Percentiles rank a stretch among this genome's conserved stretches.
Conservation (phyloP, 2,113 vertebrate species). For the Xiphophorus hellerii region DNA sequence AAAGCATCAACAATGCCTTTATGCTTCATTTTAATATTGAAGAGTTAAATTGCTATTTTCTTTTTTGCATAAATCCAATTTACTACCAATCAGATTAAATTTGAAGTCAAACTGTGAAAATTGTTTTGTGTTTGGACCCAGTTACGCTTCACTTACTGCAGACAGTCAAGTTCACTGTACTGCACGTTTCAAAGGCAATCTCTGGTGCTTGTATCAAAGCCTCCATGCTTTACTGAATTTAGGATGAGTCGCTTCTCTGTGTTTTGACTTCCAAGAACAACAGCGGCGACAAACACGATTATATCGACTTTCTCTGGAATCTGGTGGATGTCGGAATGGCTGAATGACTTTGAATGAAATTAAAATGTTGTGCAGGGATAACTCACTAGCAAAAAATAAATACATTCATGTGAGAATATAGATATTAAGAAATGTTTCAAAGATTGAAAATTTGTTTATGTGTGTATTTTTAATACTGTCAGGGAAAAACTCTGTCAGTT, state of each 20-base stretch:
- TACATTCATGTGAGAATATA: too few species aligned
- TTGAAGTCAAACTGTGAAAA: slow-evolving; percentile 39
- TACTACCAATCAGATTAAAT: slow-evolving; percentile 41
- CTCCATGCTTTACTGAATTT: slow-evolving; percentile 39
- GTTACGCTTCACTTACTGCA: slow-evolving; percentile 1
- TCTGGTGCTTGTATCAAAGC: slow-evolving; percentile 46
- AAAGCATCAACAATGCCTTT: slow-evolving; percentile 12
- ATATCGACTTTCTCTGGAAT: slow-evolving; percentile 29
- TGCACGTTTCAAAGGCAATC: slow-evolving; percentile 52
- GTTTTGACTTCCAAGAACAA: slow-evolving; percentile 48
- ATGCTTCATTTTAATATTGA: slow-evolving; percentile 19
- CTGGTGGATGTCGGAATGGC: neutral
- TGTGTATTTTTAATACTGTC: too few species aligned
- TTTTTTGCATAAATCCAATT: slow-evolving; percentile 51
- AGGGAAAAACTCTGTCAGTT: too few species aligned
- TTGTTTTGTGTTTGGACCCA: slow-evolving; percentile 44
- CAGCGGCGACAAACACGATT: slow-evolving; percentile 37
- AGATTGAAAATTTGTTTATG: too few species aligned
- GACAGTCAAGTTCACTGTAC: neutral
- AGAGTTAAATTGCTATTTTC: slow-evolving; percentile 16
- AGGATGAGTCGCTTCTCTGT: slow-evolving; percentile 47
- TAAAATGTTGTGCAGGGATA: slow-evolving; percentile 6
- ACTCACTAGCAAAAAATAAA: too few species aligned
- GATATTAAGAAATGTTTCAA: too few species aligned
- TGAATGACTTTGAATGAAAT: slow-evolving; percentile 10